Evolutionary conservation across 2,113 vertebrate genomes (phyloP), one percentile per base, ranked within the genome.

Genomic region (Nerophis ophidion): DNA sequence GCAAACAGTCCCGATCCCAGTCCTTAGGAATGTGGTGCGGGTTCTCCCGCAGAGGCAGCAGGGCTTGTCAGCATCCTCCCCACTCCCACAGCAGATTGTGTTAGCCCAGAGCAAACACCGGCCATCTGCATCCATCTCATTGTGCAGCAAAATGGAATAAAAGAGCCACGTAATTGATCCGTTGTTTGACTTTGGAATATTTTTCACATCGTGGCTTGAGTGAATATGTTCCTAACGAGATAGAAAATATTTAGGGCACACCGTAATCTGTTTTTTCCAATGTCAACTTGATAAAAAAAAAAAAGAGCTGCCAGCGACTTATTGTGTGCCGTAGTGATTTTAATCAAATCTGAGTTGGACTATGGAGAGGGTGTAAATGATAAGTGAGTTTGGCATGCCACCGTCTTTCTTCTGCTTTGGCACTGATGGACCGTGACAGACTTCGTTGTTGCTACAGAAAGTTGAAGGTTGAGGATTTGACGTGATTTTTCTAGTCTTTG

Each of bases 41-140:
- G 71, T 66, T 65, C 77, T 79, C 81, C 81, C 77, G 65, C 70
- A 67, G 65, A 72, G 64, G 70, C 60, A 38, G 63, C 68, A 62
- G 61, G 50, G 57, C 68, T 73, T 66, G 74, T 77, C 73, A 75
- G 72, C 70, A 73, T 78, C 69, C 65, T 71, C 79, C 80, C 73
- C 53, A 65, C 80, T 79, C 76, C 70, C 70, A 79, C 76, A 75
- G 64, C 71, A 67, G 76, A 65, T 66, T 73, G 53, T 72, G 77
- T 84, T 86, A 76, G 81, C 75, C 60, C 70, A 86, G 76, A 74
- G 82, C 80, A 87, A 89, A 87, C 83, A 85, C 60, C 63, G 66
- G 60, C 75, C 77, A 61, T 86, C 77, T 86, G 71, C 72, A 74
- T 71, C 64, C 67, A 70, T 76, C 79, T 80, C 72, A 65, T 73